Percentiles rank a stretch among this genome's conserved stretches.
Conservation (phyloP, 2,113 vertebrate genomes). For the Eulemur macaco region DNA sequence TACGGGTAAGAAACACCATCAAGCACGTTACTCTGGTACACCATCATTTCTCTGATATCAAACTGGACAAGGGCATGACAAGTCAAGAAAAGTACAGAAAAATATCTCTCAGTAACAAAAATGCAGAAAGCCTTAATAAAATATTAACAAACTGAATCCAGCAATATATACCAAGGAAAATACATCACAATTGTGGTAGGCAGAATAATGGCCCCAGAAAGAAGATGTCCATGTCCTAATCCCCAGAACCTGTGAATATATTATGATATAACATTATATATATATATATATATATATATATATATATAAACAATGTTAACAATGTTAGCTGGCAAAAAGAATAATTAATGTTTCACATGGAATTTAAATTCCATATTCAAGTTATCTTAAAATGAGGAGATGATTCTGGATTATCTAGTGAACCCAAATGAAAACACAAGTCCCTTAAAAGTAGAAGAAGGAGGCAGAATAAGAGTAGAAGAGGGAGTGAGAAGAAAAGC, state of each 20-base stretch:
- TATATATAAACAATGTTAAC: background rate
- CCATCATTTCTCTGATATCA: background rate
- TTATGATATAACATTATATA: background rate
- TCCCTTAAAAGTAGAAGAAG: background rate
- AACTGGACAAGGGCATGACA: background rate
- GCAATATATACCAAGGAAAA: background rate
- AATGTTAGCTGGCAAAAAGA: background rate
- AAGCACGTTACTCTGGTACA: background rate
- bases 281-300: too few relatives aligned
- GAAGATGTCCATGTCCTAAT: background rate
- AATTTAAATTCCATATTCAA: background rate
- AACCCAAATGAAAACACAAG: background rate
- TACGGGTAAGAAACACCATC: background rate
- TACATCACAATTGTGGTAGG: background rate
- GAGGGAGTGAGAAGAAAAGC: background rate
- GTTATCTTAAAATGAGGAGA: background rate
- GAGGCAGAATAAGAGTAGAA: background rate
- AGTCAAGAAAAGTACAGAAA: slow-evolving; percentile 4
- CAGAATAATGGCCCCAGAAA: background rate
- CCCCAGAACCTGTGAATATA: background rate
- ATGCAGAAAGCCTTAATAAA: background rate
- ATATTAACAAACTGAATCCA: background rate
- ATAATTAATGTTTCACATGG: background rate
- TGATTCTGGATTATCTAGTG: background rate
- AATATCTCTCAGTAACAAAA: background rate